A percentile compares a stretch with the other conserved stretches of the same genome.
Evolutionary conservation across 2,888 invertebrate species (phyloP).

Genomic region (Melanophora roralis): DNA sequence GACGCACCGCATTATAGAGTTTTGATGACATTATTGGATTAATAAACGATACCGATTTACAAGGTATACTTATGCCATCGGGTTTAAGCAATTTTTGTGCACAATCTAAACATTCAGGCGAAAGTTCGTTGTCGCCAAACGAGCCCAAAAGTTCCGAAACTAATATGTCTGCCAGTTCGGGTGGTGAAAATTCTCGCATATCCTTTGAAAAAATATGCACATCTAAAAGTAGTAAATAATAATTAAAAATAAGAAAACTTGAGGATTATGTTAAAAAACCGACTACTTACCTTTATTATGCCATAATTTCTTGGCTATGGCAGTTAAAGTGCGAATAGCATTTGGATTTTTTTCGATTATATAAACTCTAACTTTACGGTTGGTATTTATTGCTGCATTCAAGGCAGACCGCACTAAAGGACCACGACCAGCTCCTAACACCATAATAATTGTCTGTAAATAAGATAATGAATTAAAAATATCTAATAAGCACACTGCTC

Average conservation of each 20-base stretch:
- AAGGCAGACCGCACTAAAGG: slow-evolving; percentile 94
- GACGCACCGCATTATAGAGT: slow-evolving; percentile 86
- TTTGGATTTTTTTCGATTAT: slow-evolving; percentile 99
- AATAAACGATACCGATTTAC: slow-evolving; percentile 91
- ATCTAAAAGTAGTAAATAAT: slow-evolving; percentile 66
- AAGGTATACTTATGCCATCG: slow-evolving; percentile 94
- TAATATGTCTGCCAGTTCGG: slow-evolving; percentile 94
- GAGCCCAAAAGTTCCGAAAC: slow-evolving; percentile 97
- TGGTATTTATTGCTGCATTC: slow-evolving; percentile 85
- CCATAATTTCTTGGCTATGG: slow-evolving; percentile 88
- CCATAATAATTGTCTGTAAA: slow-evolving; percentile 83
- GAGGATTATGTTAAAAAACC: not conserved
- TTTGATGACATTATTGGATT: slow-evolving; percentile 95
- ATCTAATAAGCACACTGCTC: too few species aligned
- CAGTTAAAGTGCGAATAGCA: slow-evolving; percentile 90
- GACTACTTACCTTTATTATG: slow-evolving; percentile 78
- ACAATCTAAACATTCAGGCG: slow-evolving; percentile 98
- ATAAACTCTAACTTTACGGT: slow-evolving; percentile 87
- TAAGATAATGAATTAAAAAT: too few species aligned
- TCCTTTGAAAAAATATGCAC: slow-evolving; percentile 90
- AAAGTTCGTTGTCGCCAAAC: slow-evolving; percentile 99
- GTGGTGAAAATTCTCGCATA: slow-evolving; percentile 89
- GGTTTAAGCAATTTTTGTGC: slow-evolving; percentile 90
- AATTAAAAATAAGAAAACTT: not conserved
- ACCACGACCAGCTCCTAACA: slow-evolving; percentile 96